Conservation (phyloP, 1,140 invertebrate genomes). For the Vanessa atalanta region DNA sequence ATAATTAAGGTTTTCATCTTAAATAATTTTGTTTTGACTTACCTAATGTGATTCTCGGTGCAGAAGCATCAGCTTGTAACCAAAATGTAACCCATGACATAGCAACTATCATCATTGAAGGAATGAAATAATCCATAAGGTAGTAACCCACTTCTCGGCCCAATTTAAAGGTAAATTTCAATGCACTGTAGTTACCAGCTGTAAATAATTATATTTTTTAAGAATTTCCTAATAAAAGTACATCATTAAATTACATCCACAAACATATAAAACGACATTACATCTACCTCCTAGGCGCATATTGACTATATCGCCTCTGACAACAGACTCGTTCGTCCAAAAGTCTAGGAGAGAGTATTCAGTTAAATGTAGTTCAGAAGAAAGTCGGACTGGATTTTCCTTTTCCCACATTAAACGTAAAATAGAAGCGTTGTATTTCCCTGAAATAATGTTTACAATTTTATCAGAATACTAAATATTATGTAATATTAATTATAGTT, state of each 20-base stretch:
- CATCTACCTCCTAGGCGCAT: constrained; percentile 85
- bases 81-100: constrained; percentile 96
- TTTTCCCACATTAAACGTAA: constrained; percentile 88
- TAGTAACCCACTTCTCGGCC: constrained; percentile 92
- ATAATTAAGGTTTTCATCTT: too few species aligned
- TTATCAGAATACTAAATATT: background rate
- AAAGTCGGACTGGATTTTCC: constrained; percentile 87
- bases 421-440: constrained; percentile 90
- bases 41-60: constrained; percentile 90
- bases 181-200: constrained; percentile 91
- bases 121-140: constrained; percentile 94
- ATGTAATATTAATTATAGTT: too few species aligned
- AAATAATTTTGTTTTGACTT: background rate
- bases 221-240: background rate
- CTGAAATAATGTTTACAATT: constrained; percentile 63
- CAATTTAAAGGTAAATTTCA: constrained; percentile 89
- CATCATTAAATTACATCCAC: constrained; percentile 36
- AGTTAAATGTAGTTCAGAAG: constrained; percentile 89
- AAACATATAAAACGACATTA: constrained; percentile 60
- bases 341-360: constrained; percentile 87
- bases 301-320: constrained; percentile 84
- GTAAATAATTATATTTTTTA: constrained; percentile 61
- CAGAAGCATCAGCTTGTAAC: constrained; percentile 92
- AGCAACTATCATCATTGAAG: constrained; percentile 92
- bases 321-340: constrained; percentile 86